phyloP scores from a whole-genome alignment of 2,113 vertebrate genomes.

The Lonchura striata region DNA sequence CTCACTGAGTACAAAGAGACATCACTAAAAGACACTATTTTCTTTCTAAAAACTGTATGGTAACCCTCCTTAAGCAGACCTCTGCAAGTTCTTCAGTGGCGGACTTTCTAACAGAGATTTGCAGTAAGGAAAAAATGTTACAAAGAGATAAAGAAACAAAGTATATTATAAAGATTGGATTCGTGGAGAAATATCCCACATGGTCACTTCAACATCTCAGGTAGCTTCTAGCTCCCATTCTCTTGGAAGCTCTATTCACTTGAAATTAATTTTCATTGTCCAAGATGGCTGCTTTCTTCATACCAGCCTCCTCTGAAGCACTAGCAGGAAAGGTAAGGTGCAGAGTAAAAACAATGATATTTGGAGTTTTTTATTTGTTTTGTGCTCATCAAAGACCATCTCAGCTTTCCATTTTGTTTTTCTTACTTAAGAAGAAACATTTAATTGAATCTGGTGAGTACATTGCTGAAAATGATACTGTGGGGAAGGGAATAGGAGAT shows the following conservation, averaged over 20 bases:
- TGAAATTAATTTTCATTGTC: neutral
- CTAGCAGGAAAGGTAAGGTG: neutral
- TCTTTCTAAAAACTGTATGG: neutral
- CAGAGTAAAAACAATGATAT: neutral
- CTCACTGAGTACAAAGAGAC: neutral
- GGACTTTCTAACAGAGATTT: neutral
- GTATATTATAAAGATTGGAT: neutral
- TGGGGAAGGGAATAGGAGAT: neutral
- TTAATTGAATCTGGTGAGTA: neutral
- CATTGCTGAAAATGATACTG: neutral
- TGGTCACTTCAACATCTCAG: neutral
- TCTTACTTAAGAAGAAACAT: neutral
- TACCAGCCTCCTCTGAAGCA: neutral
- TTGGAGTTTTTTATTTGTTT: accelerated
- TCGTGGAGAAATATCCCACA: neutral
- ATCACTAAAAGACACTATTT: neutral
- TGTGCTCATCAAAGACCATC: neutral
- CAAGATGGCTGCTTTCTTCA: neutral
- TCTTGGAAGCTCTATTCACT: neutral
- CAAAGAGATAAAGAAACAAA: neutral
- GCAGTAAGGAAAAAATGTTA: neutral
- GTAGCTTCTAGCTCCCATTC: neutral
- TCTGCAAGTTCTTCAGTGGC: neutral
- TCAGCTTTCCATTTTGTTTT: neutral
- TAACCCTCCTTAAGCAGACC: neutral